Percentiles rank a stretch among this genome's conserved stretches.
These are phyloP conservation scores for Noctua comes DNA, from an alignment of 2,888 invertebrate species.

Conservation along the genomic window DNA sequence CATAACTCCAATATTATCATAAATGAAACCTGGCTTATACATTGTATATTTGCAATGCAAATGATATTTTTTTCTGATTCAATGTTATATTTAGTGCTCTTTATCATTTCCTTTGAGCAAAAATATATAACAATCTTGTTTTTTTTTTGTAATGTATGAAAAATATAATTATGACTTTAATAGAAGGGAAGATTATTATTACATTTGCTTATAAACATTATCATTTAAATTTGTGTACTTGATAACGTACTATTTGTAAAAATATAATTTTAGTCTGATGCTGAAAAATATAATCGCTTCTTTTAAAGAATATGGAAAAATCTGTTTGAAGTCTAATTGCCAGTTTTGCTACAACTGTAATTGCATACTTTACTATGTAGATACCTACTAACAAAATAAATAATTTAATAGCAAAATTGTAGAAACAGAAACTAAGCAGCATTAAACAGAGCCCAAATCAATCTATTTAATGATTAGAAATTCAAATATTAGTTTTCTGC, in stretches of 20 bases:
- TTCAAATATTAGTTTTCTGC: conserved; percentile 10
- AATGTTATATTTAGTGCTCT: conserved; percentile 34
- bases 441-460: background rate
- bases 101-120: conserved; percentile 41
- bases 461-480: background rate
- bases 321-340: background rate
- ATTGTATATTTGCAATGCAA: conserved; percentile 58
- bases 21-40: conserved; percentile 32
- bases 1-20: conserved; percentile 20
- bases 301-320: conserved; percentile 1
- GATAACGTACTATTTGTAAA: background rate
- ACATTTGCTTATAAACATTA: conserved; percentile 64
- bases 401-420: conserved; percentile 5
- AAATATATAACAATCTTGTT: conserved; percentile 15
- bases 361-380: background rate
- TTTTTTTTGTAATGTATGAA: conserved; percentile 22
- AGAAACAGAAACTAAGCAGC: background rate
- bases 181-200: conserved; percentile 13
- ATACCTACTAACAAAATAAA: background rate
- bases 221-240: conserved; percentile 33
- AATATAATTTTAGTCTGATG: background rate
- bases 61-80: conserved; percentile 45
- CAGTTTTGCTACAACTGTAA: conserved; percentile 1
- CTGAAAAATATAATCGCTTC: background rate
- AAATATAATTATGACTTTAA: conserved; percentile 24